phyloP scores from a whole-genome alignment of 2,888 invertebrate species.

The Lithosia quadra region DNA sequence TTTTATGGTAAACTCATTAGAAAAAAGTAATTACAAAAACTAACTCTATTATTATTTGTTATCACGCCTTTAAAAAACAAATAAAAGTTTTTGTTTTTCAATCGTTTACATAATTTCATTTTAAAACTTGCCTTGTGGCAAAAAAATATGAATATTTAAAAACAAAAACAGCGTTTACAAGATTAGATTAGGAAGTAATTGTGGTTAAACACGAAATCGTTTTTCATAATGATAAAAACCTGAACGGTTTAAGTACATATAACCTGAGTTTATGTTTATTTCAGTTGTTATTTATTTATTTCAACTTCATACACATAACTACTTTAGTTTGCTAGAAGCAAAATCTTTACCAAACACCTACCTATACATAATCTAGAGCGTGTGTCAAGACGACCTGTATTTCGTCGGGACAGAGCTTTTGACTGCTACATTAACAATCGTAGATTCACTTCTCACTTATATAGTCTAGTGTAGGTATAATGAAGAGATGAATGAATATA shows the following conservation, averaged over 20 bases:
- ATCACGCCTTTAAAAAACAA: background rate
- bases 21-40: background rate
- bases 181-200: background rate
- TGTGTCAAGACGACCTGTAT: background rate
- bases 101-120: background rate
- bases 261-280: background rate
- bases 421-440: background rate
- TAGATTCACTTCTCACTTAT: background rate
- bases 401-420: background rate
- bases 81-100: background rate
- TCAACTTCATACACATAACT: background rate
- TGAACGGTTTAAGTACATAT: too few relatives aligned
- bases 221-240: background rate
- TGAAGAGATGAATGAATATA: too few relatives aligned
- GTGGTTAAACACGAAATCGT: background rate
- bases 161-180: slow-evolving; percentile 1
- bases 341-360: background rate
- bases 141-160: background rate
- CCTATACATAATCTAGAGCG: background rate
- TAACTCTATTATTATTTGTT: too few relatives aligned
- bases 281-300: background rate
- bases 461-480: too few relatives aligned
- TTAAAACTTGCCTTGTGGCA: background rate
- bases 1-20: background rate
- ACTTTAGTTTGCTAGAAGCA: too few relatives aligned